Percentiles rank a stretch among this genome's conserved stretches.
Conservation (phyloP, 2,113 vertebrate species). For the Burhinus oedicnemus region DNA sequence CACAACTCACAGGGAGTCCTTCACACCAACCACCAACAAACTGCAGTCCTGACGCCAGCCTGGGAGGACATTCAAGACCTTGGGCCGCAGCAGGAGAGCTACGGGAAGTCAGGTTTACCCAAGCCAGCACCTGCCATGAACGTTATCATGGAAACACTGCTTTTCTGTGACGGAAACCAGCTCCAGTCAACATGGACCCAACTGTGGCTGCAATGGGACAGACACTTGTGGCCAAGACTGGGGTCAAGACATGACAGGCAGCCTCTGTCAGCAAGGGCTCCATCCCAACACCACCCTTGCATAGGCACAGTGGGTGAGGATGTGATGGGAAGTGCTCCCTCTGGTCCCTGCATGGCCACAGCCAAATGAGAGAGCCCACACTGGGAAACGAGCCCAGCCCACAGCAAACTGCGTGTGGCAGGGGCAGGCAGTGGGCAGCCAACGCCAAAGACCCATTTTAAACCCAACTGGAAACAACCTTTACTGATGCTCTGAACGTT, state of each 20-base stretch:
- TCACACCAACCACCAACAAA: not conserved
- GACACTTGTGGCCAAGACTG: not conserved
- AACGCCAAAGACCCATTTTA: fast-evolving
- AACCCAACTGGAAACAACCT: not conserved
- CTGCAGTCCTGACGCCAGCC: not conserved
- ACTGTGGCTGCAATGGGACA: not conserved
- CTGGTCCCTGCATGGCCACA: not conserved
- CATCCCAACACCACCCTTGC: not conserved
- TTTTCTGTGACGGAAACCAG: not conserved
- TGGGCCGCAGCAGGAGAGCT: not conserved
- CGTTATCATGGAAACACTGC: not conserved
- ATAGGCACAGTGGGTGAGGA: not conserved
- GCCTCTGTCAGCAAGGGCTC: not conserved
- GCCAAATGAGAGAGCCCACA: fast-evolving
- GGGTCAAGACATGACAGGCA: not conserved
- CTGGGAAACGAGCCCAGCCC: not conserved
- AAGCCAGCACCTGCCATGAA: not conserved
- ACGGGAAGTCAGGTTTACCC: not conserved
- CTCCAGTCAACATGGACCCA: not conserved
- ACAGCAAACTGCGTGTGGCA: not conserved
- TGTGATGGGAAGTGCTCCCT: not conserved
- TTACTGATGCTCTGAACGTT: not conserved
- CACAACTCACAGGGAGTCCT: not conserved
- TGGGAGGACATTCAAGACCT: not conserved
- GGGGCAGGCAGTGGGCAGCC: not conserved